Conservation (phyloP, 2,113 vertebrate species). For the Neogale vison region DNA sequence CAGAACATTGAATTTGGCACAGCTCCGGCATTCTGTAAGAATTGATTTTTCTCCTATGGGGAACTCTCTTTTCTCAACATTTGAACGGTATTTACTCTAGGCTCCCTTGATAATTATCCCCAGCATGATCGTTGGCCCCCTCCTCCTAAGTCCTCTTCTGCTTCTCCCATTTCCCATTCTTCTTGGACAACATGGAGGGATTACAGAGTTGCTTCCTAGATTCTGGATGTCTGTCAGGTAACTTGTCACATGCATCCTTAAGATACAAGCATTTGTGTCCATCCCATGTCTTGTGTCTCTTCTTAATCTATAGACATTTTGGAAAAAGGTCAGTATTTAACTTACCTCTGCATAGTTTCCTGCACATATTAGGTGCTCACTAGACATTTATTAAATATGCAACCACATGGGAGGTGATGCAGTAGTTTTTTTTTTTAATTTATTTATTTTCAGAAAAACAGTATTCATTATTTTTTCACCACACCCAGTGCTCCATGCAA, state of each 20-base stretch:
- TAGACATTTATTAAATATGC: not conserved
- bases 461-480: too few relatives aligned
- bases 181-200: not conserved
- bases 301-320: not conserved
- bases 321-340: not conserved
- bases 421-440: too few relatives aligned
- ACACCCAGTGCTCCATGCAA: too few relatives aligned
- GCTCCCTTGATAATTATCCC: not conserved
- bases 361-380: not conserved
- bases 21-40: not conserved
- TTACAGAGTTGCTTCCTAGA: not conserved
- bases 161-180: not conserved
- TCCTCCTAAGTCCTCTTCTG: not conserved
- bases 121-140: accelerated
- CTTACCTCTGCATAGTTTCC: not conserved
- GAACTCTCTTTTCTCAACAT: not conserved
- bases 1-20: not conserved
- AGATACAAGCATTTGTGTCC: not conserved
- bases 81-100: not conserved
- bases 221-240: not conserved
- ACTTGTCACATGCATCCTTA: not conserved
- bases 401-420: not conserved
- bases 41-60: not conserved
- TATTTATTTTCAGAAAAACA: too few relatives aligned
- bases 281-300: not conserved